Evolutionary conservation across 2,113 vertebrate genomes (phyloP), one percentile per base, ranked within the genome.

Genomic region (Ascaphus truei): DNA sequence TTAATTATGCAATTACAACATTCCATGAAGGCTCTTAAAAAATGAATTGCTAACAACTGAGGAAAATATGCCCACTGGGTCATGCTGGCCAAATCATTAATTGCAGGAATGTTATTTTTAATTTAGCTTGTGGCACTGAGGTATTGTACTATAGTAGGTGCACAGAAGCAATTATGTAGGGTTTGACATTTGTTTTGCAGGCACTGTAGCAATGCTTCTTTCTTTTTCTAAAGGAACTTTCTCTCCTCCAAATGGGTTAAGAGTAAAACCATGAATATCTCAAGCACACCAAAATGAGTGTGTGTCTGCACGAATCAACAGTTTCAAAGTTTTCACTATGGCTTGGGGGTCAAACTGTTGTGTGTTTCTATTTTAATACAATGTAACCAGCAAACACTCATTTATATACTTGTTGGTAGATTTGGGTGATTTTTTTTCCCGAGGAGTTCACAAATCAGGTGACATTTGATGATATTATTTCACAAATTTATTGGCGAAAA

Each of bases 1-100:
- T 71, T 71, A 71, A 71, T 71, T 71, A 71, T 61, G 57, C 56
- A 71, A 61, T 71, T 71, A 71, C 31, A 52, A 51, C 61, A 71
- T 71, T 61, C 47, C 57, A 52, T 60, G 45, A 71, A 61, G 67
- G 57, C 67, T 52, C 56, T 61, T 71, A 71, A 71, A 52, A 71
- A 41, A 51, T 60, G 57, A 59, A 59, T 61, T 71, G 30, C 67
- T 61, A 52, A 51, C 57, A 61, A 61, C 57, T 71, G 57, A 71
- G 67, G 33, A 71, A 60, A 71, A 61, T 71, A 61, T 61, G 57
- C 57, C 51, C 39, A 60, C 43, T 47, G 45, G 67, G 67, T 71
- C 67, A 71, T 36, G 26, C 31, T 33, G 56, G 56, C 56, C 57
- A 52, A 61, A 57, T 33, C 57, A 71, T 60, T 71, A 71, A 61